A percentile compares a stretch with the other conserved stretches of the same genome.
Conservation (phyloP, 1,140 invertebrate species). For the Heliconius himera region DNA sequence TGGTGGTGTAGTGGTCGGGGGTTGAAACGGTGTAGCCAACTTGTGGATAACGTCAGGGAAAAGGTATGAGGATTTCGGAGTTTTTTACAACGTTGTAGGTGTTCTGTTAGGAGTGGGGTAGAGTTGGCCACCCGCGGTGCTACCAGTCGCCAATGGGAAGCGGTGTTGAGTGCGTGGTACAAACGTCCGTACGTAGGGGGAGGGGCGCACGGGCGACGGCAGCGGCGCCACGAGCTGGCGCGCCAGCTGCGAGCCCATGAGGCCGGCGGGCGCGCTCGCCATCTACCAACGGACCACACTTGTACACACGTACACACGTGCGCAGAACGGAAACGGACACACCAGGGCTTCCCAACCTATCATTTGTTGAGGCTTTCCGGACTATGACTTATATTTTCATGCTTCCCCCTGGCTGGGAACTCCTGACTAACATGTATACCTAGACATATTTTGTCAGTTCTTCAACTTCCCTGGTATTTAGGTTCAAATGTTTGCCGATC, state of each 20-base stretch:
- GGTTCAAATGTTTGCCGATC: neutral
- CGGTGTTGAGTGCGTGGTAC: constrained; percentile 81
- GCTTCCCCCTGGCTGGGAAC: too few relatives aligned
- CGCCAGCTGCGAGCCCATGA: constrained; percentile 83
- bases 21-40: constrained; percentile 14
- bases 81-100: neutral
- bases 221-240: constrained; percentile 83
- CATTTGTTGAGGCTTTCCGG: too few relatives aligned
- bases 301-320: neutral
- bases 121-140: neutral
- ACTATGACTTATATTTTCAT: too few relatives aligned
- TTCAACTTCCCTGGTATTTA: neutral
- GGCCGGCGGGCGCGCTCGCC: constrained; percentile 60
- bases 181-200: constrained; percentile 81
- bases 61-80: neutral
- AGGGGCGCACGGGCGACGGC: constrained; percentile 69
- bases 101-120: too few relatives aligned
- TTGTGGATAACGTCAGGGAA: neutral
- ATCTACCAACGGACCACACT: constrained; percentile 38
- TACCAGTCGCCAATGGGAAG: constrained; percentile 72
- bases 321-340: neutral
- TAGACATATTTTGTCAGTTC: neutral
- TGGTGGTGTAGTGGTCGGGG: constrained; percentile 18
- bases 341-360: too few relatives aligned
- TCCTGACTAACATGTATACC: too few relatives aligned